These are phyloP conservation scores for Porites evermanni DNA, from an alignment of 92 coral and sea anemone species.

Conservation along the genomic window DNA sequence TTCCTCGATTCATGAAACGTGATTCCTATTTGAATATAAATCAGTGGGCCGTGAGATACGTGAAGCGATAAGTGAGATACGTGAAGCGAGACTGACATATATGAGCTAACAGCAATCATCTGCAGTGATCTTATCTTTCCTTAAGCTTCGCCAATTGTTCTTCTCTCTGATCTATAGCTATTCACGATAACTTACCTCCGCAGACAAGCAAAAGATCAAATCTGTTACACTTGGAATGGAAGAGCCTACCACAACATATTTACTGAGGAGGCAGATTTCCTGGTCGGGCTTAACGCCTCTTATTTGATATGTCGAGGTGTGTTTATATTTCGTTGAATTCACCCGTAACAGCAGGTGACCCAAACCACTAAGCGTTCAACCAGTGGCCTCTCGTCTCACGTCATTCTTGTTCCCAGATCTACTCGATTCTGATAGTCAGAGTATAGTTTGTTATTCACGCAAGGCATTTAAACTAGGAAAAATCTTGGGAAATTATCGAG, in stretches of 20 bases:
- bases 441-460: too few relatives aligned
- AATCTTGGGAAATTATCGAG: too few relatives aligned
- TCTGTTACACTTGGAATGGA: not conserved
- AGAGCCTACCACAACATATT: not conserved
- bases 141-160: not conserved
- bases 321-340: conserved; percentile 14
- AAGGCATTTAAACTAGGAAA: too few relatives aligned
- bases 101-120: not conserved
- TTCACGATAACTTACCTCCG: not conserved
- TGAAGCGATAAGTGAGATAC: not conserved
- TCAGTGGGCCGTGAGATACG: not conserved
- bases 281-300: not conserved
- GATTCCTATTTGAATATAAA: not conserved
- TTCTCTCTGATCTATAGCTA: not conserved
- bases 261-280: conserved; percentile 11
- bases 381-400: conserved; percentile 21
- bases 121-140: conserved; percentile 1
- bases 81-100: not conserved
- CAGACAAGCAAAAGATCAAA: not conserved
- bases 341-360: conserved; percentile 50
- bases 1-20: not conserved
- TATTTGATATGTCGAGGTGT: conserved; percentile 9
- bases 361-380: conserved; percentile 34
- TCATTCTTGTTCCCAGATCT: not conserved
- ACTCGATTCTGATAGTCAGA: too few relatives aligned